phyloP scores from a whole-genome alignment of 2,113 vertebrate genomes.

The Cariama cristata region DNA sequence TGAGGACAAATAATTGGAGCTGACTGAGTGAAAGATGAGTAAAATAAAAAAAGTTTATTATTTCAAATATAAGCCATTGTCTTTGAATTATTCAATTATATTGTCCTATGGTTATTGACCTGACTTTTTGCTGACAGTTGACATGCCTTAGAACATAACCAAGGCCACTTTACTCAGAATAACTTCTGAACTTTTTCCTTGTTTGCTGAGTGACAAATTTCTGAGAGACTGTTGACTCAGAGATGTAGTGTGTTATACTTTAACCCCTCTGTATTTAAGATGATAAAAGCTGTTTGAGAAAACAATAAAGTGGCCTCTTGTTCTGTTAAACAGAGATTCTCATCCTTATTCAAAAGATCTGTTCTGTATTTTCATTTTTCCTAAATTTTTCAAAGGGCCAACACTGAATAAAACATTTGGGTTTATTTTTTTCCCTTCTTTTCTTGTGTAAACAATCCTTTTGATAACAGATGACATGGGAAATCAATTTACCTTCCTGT shows the following conservation, averaged over 20 bases:
- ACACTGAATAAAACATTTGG: neutral
- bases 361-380: constrained; percentile 25
- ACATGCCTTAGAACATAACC: neutral
- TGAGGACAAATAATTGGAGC: neutral
- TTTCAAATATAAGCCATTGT: neutral
- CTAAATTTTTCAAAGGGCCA: constrained; percentile 15
- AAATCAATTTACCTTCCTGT: constrained; percentile 57
- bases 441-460: constrained; percentile 16
- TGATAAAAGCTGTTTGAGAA: neutral
- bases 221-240: neutral
- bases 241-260: neutral
- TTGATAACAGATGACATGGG: constrained; percentile 45
- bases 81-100: neutral
- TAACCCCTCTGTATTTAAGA: neutral
- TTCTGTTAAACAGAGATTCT: neutral
- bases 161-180: neutral
- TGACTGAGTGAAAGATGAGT: neutral
- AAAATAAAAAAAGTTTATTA: neutral
- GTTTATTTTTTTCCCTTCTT: neutral
- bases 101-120: neutral
- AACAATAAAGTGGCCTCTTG: neutral
- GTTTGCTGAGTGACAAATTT: neutral
- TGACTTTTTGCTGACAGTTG: neutral
- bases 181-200: neutral
- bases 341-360: constrained; percentile 7